These are phyloP conservation scores for Tetramorium parvispinum DNA, from an alignment of 1,140 invertebrate genomes.

Conservation along the genomic window DNA sequence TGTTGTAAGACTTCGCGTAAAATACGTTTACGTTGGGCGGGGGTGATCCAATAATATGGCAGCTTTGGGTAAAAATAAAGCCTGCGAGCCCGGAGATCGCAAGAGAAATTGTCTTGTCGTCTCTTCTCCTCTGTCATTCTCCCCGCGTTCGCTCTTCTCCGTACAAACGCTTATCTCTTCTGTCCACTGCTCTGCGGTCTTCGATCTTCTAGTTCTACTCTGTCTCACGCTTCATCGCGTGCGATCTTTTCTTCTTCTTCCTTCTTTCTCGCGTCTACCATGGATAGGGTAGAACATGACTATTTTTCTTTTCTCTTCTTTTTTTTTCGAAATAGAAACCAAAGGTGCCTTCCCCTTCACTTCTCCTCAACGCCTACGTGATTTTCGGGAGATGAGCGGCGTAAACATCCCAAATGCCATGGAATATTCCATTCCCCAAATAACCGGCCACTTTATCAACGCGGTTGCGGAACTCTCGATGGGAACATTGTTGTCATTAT, in stretches of 20 bases:
- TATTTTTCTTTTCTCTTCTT: slow-evolving; percentile 23
- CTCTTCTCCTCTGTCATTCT: slow-evolving; percentile 26
- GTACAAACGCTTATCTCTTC: slow-evolving; percentile 38
- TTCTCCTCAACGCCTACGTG: slow-evolving; percentile 17
- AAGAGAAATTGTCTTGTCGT: slow-evolving; percentile 59
- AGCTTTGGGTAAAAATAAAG: slow-evolving; percentile 82
- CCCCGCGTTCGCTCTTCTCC: slow-evolving; percentile 30
- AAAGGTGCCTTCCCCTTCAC: background rate
- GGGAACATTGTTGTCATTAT: background rate
- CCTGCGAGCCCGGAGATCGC: slow-evolving; percentile 76
- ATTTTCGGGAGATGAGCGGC: slow-evolving; percentile 39
- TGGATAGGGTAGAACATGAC: background rate
- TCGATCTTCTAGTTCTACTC: slow-evolving; percentile 33
- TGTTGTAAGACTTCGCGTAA: slow-evolving; percentile 70
- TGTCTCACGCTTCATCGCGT: slow-evolving; percentile 10
- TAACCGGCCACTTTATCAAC: slow-evolving; percentile 59
- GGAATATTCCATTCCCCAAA: slow-evolving; percentile 48
- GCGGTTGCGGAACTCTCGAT: background rate
- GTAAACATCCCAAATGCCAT: slow-evolving; percentile 39
- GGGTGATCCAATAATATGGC: slow-evolving; percentile 82
- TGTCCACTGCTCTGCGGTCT: slow-evolving; percentile 35
- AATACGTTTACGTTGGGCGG: slow-evolving; percentile 74
- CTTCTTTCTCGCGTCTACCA: background rate
- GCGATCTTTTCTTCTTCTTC: slow-evolving; percentile 17
- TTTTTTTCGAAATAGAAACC: slow-evolving; percentile 57